These are phyloP conservation scores for Daktulosphaira vitifoliae DNA, from an alignment of 1,140 invertebrate species.

Conservation along the genomic window DNA sequence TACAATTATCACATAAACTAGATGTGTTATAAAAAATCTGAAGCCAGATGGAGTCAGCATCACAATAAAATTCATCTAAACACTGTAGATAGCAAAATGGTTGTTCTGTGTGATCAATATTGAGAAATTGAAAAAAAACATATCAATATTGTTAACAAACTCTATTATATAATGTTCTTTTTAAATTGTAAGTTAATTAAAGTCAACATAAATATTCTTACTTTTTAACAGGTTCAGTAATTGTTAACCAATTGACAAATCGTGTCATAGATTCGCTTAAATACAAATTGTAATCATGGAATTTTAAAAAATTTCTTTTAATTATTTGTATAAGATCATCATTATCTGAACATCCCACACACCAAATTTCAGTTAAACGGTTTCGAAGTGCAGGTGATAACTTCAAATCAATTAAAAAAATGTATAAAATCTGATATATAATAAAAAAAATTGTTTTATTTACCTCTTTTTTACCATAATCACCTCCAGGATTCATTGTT, in stretches of 20 bases:
- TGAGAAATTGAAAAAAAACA: too few relatives aligned
- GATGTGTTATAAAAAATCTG: too few relatives aligned
- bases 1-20: too few relatives aligned
- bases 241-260: conserved; percentile 71
- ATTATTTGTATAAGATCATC: conserved; percentile 64
- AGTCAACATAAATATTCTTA: conserved; percentile 37
- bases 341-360: conserved; percentile 57
- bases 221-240: conserved; percentile 61
- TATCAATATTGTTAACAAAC: too few relatives aligned
- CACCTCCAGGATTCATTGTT: conserved; percentile 99
- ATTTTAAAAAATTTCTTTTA: conserved; percentile 62
- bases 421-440: not conserved
- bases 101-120: too few relatives aligned
- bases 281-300: not conserved
- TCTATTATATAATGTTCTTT: too few relatives aligned
- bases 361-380: conserved; percentile 99
- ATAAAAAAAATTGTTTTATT: not conserved
- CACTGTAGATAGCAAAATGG: too few relatives aligned
- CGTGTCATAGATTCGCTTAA: conserved; percentile 63
- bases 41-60: too few relatives aligned
- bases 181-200: too few relatives aligned
- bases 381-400: conserved; percentile 94
- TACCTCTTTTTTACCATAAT: conserved; percentile 98
- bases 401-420: too few relatives aligned
- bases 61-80: too few relatives aligned